Base-by-base conservation (phyloP, 1,140 invertebrate species). In the Phenacoccus solenopsis region DNA sequence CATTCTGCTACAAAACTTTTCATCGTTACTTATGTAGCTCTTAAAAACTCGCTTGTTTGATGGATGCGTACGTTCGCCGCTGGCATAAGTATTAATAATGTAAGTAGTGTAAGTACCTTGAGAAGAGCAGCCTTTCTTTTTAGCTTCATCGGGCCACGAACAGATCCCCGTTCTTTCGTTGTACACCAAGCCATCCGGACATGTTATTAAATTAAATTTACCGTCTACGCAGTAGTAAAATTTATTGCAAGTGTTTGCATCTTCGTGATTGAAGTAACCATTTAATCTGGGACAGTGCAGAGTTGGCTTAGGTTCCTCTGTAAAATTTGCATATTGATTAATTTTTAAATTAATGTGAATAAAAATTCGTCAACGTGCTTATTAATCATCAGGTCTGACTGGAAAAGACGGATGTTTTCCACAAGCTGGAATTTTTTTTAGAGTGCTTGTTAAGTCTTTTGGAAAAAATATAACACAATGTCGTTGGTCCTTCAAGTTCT, bases 141-240 rank as follows among this genome's bases (percentile, higher is more conserved):
- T 90, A 1, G 90, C 91, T 76, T 93, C 89, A 80, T 94, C 91
- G 0, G 91, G 87, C 92, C 92, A 95, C 13, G 91, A 91, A 78
- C 93, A 94, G 72, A 93, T 93, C 57, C 92, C 91, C 56, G 88
- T 90, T 74, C 88, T 90, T 73, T 91, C 88, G 73, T 90, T 92
- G 80, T 93, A 95, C 1, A 95, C 91, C 28, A 96, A 80, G 0
- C 92, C 92, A 32, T 85, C 87, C 0, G 93, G 91, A 75, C 93
- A 96, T 0, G 86, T 90, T 73, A 94, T 93, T 83, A 90, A 88
- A 76, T 93, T 94, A 80, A 88, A 92, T 79, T 90, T 86, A 4
- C 91, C 90, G 76, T 94, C 90, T 16, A 92, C 90, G 75, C 93
- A 96, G 77, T 89, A 93, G 77, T 93, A 95, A 81, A 96, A 96